These are phyloP conservation scores for Megaceryle alcyon DNA, from an alignment of 2,797 vertebrate genomes.

Conservation along the genomic window DNA sequence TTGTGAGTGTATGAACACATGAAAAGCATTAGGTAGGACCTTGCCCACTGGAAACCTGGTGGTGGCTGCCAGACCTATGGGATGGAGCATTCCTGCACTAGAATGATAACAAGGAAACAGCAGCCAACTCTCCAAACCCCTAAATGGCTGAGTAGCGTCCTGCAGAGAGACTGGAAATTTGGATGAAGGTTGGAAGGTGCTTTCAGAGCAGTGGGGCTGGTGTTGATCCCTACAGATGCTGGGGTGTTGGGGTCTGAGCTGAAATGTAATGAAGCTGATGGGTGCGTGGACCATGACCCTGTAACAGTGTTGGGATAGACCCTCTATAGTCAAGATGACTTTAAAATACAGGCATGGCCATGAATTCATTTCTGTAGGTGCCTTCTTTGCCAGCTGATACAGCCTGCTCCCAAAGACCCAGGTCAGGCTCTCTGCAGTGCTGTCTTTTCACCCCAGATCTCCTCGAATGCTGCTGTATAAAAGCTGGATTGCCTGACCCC, in stretches of 20 bases:
- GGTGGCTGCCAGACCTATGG: accelerated
- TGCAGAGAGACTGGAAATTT: neutral
- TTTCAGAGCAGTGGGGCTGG: neutral
- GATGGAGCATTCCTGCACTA: no score
- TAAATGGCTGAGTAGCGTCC: accelerated
- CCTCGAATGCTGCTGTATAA: no score
- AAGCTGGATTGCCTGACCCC: neutral
- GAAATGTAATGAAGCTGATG: accelerated
- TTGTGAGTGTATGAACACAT: neutral
- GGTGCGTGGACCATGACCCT: accelerated
- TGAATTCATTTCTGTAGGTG: neutral
- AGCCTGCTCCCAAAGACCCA: neutral
- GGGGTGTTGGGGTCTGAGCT: neutral
- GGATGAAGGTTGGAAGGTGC: neutral
- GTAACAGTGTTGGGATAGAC: no score
- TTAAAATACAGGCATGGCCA: neutral
- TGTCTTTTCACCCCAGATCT: neutral
- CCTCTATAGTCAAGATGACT: neutral
- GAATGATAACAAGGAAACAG: accelerated
- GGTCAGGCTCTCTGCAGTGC: neutral
- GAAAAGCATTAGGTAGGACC: conserved; percentile 16
- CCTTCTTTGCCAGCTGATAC: neutral
- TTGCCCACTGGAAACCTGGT: neutral
- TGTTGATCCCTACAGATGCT: accelerated
- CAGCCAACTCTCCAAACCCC: neutral